Percentiles rank a stretch among this genome's conserved stretches.
phyloP scores from a whole-genome alignment of 2,888 invertebrate genomes.

The Schrankia costaestrigalis region DNA sequence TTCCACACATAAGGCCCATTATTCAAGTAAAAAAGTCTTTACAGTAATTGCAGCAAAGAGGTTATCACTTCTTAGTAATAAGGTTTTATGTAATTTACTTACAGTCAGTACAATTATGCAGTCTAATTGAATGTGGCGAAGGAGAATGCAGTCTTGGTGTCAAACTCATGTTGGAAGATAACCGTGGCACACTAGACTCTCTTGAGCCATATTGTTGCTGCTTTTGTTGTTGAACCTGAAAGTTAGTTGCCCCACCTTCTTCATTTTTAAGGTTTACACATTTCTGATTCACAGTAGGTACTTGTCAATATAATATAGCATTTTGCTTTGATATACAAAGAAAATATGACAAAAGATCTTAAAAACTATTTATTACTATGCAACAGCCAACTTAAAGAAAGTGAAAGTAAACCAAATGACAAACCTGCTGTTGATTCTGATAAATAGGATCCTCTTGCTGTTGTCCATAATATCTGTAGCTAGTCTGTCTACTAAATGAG shows the following conservation, averaged over 20 bases:
- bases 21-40: too few relatives aligned
- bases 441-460: conserved; percentile 72
- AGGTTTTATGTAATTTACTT: conserved; percentile 28
- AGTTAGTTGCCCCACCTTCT: too few relatives aligned
- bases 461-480: conserved; percentile 67
- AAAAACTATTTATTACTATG: too few relatives aligned
- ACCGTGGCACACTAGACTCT: conserved; percentile 67
- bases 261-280: too few relatives aligned
- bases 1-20: too few relatives aligned
- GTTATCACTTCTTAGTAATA: background rate
- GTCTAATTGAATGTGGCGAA: conserved; percentile 63
- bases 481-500: conserved; percentile 72
- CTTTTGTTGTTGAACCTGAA: conserved; percentile 71
- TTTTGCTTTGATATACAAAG: too few relatives aligned
- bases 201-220: conserved; percentile 73
- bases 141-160: conserved; percentile 65
- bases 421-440: conserved; percentile 76
- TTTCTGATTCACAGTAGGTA: too few relatives aligned
- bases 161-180: conserved; percentile 68
- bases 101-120: conserved; percentile 70
- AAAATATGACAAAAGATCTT: too few relatives aligned
- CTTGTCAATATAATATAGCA: too few relatives aligned
- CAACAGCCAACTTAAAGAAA: too few relatives aligned
- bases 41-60: too few relatives aligned
- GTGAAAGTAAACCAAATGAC: conserved; percentile 28